A percentile compares a stretch with the other conserved stretches of the same genome.
These are phyloP conservation scores for Gymnogyps californianus DNA, from an alignment of 2,113 vertebrate genomes.

Conservation along the genomic window DNA sequence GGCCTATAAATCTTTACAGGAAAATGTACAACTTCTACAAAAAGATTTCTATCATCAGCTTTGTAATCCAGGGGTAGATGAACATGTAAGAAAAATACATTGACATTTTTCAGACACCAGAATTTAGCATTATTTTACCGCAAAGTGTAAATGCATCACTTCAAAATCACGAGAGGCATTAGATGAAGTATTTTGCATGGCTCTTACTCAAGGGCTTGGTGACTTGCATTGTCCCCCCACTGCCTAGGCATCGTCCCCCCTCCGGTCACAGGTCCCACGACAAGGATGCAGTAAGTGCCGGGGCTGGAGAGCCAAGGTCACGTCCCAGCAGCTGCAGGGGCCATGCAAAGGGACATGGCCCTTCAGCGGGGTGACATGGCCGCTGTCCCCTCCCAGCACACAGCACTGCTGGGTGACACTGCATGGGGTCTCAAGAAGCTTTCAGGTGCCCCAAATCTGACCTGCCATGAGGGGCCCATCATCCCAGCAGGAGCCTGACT, in stretches of 20 bases:
- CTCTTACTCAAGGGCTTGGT: not conserved
- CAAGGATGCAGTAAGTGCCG: not conserved
- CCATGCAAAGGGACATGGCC: not conserved
- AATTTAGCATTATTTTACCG: not conserved
- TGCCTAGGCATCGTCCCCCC: not conserved
- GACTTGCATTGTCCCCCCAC: not conserved
- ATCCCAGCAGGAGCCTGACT: not conserved
- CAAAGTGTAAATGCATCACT: not conserved
- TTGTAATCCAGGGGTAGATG: not conserved
- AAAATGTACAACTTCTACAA: not conserved
- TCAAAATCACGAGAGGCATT: not conserved
- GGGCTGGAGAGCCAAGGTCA: not conserved
- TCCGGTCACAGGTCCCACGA: not conserved
- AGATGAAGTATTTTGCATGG: not conserved
- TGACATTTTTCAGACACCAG: not conserved
- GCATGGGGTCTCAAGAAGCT: not conserved
- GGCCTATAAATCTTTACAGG: not conserved
- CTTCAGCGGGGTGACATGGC: accelerated
- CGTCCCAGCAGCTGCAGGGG: not conserved
- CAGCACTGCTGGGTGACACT: not conserved
- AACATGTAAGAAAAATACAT: not conserved
- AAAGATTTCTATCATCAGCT: not conserved
- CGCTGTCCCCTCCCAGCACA: not conserved
- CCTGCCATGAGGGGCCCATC: not conserved
- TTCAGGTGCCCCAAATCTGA: not conserved